phyloP scores from a whole-genome alignment of 2,113 vertebrate species.

The Microcebus tavaratra region DNA sequence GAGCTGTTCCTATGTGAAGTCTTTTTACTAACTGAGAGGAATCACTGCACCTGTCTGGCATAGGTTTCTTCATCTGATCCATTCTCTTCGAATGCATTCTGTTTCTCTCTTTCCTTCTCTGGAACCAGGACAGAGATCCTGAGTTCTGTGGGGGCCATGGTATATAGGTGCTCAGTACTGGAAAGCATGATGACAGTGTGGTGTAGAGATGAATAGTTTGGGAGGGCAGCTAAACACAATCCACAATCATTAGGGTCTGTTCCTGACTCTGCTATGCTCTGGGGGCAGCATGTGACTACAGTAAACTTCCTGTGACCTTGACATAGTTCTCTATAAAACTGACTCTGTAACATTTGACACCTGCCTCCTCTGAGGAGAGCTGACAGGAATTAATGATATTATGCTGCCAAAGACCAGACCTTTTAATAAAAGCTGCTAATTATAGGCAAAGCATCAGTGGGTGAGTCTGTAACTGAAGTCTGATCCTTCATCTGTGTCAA shows the following conservation, averaged over 20 bases:
- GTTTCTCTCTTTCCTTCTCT: background rate
- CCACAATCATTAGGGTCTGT: fast-evolving
- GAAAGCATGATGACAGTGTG: background rate
- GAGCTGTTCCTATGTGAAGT: background rate
- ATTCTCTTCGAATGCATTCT: background rate
- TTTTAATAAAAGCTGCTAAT: conserved; percentile 51
- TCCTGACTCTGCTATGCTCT: background rate
- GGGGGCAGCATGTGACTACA: background rate
- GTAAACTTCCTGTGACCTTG: conserved; percentile 4
- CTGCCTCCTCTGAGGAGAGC: background rate
- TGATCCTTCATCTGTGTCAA: conserved; percentile 7
- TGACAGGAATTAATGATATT: conserved; percentile 42
- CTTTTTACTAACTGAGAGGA: background rate
- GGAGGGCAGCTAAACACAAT: background rate
- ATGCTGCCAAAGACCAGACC: background rate
- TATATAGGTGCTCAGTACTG: fast-evolving
- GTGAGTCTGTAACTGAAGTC: background rate
- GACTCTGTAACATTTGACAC: background rate
- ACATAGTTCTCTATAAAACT: background rate
- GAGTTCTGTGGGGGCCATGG: background rate
- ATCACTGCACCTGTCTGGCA: background rate
- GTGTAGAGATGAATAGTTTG: fast-evolving
- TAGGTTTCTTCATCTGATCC: background rate
- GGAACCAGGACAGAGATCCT: background rate
- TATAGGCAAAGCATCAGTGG: background rate